Conservation (phyloP, 2,113 vertebrate species). For the Eurystomus gularis region DNA sequence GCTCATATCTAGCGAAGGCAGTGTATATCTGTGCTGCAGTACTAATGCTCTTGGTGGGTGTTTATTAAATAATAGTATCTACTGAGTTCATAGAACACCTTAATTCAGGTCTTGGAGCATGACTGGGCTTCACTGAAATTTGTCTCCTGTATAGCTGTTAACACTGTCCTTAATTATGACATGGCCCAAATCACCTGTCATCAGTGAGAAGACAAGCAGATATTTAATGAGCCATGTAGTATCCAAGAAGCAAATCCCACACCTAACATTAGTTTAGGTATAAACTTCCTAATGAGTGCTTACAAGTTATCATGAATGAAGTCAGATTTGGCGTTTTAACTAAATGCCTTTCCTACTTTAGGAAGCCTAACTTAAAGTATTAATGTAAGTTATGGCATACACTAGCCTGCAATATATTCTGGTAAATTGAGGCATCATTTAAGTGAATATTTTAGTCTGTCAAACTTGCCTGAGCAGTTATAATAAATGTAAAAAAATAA, state of each 20-base stretch:
- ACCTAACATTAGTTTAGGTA: background rate
- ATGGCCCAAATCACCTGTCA: background rate
- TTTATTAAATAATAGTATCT: background rate
- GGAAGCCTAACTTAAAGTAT: background rate
- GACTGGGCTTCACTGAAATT: background rate
- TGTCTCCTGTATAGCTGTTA: background rate
- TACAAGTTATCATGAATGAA: background rate
- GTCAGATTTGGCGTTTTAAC: background rate
- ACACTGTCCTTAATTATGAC: background rate
- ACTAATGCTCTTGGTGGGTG: background rate
- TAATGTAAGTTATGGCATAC: background rate
- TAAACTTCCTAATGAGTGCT: background rate
- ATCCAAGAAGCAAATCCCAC: background rate
- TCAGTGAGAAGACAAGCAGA: background rate
- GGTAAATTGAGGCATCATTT: background rate
- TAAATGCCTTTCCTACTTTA: background rate
- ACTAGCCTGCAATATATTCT: background rate
- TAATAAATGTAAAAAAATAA: background rate
- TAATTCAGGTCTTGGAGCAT: background rate
- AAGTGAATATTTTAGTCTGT: slow-evolving; percentile 7
- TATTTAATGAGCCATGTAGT: background rate
- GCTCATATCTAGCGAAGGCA: background rate
- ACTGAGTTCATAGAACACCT: background rate
- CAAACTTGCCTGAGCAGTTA: background rate
- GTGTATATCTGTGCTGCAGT: background rate